These are phyloP conservation scores for Cyaniris semiargus DNA, from an alignment of 2,888 invertebrate species.

Conservation along the genomic window DNA sequence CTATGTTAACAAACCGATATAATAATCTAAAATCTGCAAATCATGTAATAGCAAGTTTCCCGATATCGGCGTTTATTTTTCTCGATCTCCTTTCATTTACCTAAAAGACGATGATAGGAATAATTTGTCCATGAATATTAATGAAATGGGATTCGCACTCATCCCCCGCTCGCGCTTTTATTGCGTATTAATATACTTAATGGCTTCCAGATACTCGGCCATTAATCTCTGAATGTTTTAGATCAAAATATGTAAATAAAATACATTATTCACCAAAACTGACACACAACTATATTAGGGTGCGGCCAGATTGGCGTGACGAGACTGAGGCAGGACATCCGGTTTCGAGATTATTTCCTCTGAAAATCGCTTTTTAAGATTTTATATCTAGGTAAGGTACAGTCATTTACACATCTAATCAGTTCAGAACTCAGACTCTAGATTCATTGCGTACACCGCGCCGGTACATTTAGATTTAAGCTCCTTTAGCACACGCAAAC, in stretches of 20 bases:
- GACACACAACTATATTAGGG: background rate
- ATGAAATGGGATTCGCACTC: constrained; percentile 67
- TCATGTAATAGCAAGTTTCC: constrained; percentile 42
- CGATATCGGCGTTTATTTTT: constrained; percentile 57
- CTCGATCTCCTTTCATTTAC: constrained; percentile 62
- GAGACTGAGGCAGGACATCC: background rate
- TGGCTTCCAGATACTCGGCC: constrained; percentile 53
- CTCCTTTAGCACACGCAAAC: too few relatives aligned
- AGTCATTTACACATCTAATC: too few relatives aligned
- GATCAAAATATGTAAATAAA: constrained; percentile 19
- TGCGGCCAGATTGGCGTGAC: background rate
- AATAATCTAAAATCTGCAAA: constrained; percentile 30
- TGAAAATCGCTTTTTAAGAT: too few relatives aligned
- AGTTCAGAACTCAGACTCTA: too few relatives aligned
- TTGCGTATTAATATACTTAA: constrained; percentile 63
- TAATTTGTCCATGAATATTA: constrained; percentile 75
- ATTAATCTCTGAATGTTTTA: constrained; percentile 49
- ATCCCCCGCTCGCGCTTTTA: constrained; percentile 60
- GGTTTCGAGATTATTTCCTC: too few relatives aligned
- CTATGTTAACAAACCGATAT: background rate
- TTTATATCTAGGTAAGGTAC: too few relatives aligned
- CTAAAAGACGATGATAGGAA: constrained; percentile 67
- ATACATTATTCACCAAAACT: constrained; percentile 2
- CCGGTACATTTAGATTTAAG: too few relatives aligned
- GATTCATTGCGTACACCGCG: too few relatives aligned